Evolutionary conservation across 2,797 vertebrate genomes (phyloP), one percentile per base, ranked within the genome.

Genomic region (Hafferia zeledoni): DNA sequence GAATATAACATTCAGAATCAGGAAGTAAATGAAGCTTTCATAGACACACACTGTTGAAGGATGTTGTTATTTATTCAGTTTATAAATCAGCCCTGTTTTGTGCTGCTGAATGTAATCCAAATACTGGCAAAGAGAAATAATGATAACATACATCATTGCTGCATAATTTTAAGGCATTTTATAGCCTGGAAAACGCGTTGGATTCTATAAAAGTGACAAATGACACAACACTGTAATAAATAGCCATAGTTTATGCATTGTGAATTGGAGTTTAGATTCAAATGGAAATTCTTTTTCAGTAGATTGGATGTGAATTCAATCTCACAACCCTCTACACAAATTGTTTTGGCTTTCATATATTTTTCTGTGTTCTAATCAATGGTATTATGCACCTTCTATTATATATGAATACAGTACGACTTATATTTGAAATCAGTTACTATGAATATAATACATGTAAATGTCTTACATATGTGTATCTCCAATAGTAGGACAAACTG

Each of bases 131-230:
- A 97, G 95, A 96, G 96, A 95, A 97, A 87, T 97, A 97, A 97
- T 95, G 96, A 96, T 95, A 88, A 65, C 92, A 92, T 97, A 97
- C 83, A 98, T 97, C 96, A 97, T 95, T 97, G 95, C 93, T 88
- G 95, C 95, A 97, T 97, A 97, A 97, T 97, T 97, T 94, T 97
- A 96, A 96, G 96, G 86, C 93, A 95, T 96, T 98, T 98, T 97
- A 97, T 95, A 97, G 96, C 82, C 94, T 97, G 90, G 81, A 96
- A 97, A 98, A 98, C 97, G 97, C 30, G 46, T 86, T 85, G 78
- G 92, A 96, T 97, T 97, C 96, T 94, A 96, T 97, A 97, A 96
- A 98, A 98, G 92, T 98, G 97, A 97, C 97, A 97, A 97, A 98
- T 94, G 96, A 95, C 77, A 96, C 94, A 96, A 83, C 52, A 59